Evolutionary conservation across 2,888 invertebrate genomes (phyloP), one percentile per base, ranked within the genome.

Genomic region (Escarpia spicata): DNA sequence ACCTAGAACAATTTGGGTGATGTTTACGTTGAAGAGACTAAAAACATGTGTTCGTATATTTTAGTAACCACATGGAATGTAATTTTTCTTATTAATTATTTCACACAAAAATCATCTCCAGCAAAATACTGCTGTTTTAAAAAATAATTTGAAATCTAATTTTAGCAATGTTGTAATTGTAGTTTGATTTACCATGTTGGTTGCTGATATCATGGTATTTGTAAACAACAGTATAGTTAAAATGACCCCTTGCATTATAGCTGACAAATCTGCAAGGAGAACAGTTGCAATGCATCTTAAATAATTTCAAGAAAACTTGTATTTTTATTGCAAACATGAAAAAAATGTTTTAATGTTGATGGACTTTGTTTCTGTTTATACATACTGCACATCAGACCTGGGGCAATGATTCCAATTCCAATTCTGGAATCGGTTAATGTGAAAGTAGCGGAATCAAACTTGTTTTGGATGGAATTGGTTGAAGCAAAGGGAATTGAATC

Each of bases 321-420:
- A 52, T 52, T 52, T 52, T 52, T 52, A 52, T 52, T 52, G 52
- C 52, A 52, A 52, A 4, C 4, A 52, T 52, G 52, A 52, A 52
- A 52, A 60, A 75, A 75, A 19, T 52, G 75, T 75, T 75, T 75
- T 75, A 75, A 75, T 75, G 75, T 75, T 75, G 75, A 75, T 75
- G 75, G 75, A 75, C n/a, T 19, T 19, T 75, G 75, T 75, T 75
- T 75, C 26, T 75, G 75, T 75, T 26, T 75, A 15, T 75, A 19
- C 26, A 26, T 52, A 52, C 9, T 4, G 15, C 52, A 52, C 2
- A 52, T 15, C 6, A 52, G 52, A 52, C 52, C 8, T 15, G 15
- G 52, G 52, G 8, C 15, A 15, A 9, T 52, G 52, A 52, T 52
- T 52, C 15, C 15, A 9, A 52, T 52, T 52, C 52, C 2, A 52